Conservation (phyloP, 2,113 vertebrate species). For the Macrotis lagotis region DNA sequence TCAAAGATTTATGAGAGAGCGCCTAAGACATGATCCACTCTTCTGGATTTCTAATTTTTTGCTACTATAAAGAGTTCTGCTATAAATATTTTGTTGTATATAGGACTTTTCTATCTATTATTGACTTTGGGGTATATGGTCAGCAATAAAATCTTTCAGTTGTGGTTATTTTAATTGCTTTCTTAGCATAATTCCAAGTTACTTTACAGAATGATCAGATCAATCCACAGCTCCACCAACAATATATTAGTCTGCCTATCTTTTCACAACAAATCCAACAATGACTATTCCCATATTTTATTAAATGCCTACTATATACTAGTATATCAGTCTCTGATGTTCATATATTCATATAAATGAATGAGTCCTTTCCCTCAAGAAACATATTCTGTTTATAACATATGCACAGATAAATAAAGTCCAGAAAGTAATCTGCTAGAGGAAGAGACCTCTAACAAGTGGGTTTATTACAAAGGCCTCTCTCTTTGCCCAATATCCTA, state of each 20-base stretch:
- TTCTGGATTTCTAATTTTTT: not conserved
- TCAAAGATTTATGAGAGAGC: too few species aligned
- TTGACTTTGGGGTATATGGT: not conserved
- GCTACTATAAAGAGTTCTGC: not conserved
- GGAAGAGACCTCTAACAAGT: not conserved
- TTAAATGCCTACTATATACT: too few species aligned
- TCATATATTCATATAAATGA: not conserved
- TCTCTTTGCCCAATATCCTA: not conserved
- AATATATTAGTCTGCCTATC: not conserved
- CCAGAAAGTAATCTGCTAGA: not conserved
- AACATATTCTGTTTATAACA: not conserved
- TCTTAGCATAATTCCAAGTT: not conserved
- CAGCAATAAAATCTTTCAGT: not conserved
- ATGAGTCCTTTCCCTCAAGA: not conserved
- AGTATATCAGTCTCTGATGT: not conserved
- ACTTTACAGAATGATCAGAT: not conserved
- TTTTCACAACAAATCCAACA: not conserved
- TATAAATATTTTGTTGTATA: not conserved
- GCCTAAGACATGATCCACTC: too few species aligned
- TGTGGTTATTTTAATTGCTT: not conserved
- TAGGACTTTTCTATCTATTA: not conserved
- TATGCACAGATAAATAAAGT: not conserved
- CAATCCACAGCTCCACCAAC: not conserved
- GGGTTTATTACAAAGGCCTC: not conserved
- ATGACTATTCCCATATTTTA: not conserved